Evolutionary conservation across 2,797 vertebrate species (phyloP), one percentile per base, ranked within the genome.

Genomic region (Characodon lateralis): DNA sequence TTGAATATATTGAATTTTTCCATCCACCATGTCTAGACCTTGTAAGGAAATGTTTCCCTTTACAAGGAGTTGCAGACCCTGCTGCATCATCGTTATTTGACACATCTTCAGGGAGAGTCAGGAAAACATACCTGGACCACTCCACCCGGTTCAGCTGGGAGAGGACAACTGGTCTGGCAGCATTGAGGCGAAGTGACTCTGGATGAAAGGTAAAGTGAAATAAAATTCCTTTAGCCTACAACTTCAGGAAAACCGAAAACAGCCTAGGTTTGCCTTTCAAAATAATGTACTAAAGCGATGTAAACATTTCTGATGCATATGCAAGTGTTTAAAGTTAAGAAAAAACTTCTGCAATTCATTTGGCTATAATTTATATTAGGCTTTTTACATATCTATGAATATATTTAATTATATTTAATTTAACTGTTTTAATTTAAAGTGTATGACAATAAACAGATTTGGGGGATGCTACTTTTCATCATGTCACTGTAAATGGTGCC

Each of bases 111-210:
- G 12, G 3, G 43, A 41, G 35, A 9, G 41, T 63, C 56, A 48
- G 5, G 35, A 26, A 48, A 28, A 61, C 43, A 65, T 31, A 55
- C 63, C 63, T 41, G 63, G 74, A 72, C 46, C 78, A 41, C 75
- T 53, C 81, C 73, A 4, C 59, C 83, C 73, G 10, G 59, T 72
- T n/a, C 7, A 9, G n/a, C 81, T 24, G 84, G 74, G 71, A 68
- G 18, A 63, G 78, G 46, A 76, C 53, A 83, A 92, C 93, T 85
- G 83, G 92, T 90, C 83, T 1, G 88, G 76, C 50, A 22, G 77
- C 92, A 91, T 92, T 91, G 22, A 75, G 46, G 20, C 10, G 18
- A n/a, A 9, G 7, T 3, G 0, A 13, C 3, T 2, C 0, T 0
- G 5, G 77, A 39, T 31, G n/a, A 79, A 73, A 66, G 18, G 18